Percentiles rank a stretch among this genome's conserved stretches.
Evolutionary conservation across 1,140 invertebrate genomes (phyloP).

Genomic region (Trachelipus rathkii): DNA sequence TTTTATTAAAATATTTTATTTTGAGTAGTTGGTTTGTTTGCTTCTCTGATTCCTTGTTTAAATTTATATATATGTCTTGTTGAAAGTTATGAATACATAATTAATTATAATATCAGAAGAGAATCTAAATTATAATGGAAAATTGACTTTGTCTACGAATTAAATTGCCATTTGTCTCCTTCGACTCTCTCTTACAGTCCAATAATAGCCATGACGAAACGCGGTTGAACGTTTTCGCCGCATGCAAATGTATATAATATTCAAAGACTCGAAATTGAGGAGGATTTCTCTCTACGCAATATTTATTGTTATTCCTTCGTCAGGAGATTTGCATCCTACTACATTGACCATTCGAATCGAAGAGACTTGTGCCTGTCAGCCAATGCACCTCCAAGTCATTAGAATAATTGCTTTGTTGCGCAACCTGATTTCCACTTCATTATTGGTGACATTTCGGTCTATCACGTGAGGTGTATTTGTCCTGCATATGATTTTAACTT

Average conservation of each 20-base stretch:
- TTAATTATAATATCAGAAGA: neutral
- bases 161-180: neutral
- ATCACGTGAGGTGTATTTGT: conserved; percentile 7
- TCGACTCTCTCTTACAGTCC: neutral
- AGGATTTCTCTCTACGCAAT: neutral
- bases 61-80: no score
- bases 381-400: neutral
- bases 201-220: neutral
- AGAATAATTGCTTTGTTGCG: conserved; percentile 7
- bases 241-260: neutral
- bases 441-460: neutral
- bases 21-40: no score
- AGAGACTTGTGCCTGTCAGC: neutral
- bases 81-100: no score
- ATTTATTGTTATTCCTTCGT: neutral
- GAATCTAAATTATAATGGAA: neutral
- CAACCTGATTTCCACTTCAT: neutral
- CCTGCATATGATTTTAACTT: neutral
- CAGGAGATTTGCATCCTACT: neutral
- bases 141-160: neutral
- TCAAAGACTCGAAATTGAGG: no score
- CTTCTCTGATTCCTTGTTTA: no score
- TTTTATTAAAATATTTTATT: no score
- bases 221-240: neutral
- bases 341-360: neutral